Percentiles rank a stretch among this genome's conserved stretches.
These are phyloP conservation scores for Sympetrum striolatum DNA, from an alignment of 2,888 invertebrate genomes.

Conservation along the genomic window DNA sequence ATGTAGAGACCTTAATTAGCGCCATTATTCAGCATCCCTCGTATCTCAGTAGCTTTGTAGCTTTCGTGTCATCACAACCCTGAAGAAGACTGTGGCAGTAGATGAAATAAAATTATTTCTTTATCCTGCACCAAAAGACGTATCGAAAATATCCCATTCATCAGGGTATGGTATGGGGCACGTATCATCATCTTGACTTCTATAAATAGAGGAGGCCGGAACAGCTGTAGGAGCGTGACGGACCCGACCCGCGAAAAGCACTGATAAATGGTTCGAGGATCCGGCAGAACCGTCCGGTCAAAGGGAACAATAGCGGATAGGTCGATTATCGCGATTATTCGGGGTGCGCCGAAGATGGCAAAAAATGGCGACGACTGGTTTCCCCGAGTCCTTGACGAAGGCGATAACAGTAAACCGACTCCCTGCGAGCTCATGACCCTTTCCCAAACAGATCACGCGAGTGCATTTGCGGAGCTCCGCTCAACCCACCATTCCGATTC, in stretches of 20 bases:
- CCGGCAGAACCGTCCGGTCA: background rate
- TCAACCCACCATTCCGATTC: constrained; percentile 8
- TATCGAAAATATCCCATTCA: too few species aligned
- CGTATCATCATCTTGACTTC: too few species aligned
- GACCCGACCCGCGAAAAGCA: background rate
- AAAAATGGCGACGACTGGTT: background rate
- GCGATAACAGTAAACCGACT: constrained; percentile 28
- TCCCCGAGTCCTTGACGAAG: background rate
- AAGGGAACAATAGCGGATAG: background rate
- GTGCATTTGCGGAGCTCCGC: constrained; percentile 1
- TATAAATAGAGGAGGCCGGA: background rate
- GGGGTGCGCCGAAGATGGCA: background rate
- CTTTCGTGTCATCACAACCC: too few species aligned
- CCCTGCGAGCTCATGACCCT: background rate
- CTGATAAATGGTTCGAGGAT: background rate
- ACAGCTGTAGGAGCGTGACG: background rate
- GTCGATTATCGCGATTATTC: background rate
- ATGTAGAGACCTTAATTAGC: too few species aligned
- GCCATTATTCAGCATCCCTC: too few species aligned
- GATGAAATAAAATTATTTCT: too few species aligned
- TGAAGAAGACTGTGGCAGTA: too few species aligned
- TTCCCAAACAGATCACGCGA: constrained; percentile 37
- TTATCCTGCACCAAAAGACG: too few species aligned
- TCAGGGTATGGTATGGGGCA: too few species aligned
- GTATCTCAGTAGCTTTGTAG: too few species aligned